Evolutionary conservation across 2,888 invertebrate genomes (phyloP).

Genomic region (Eledone cirrhosa): DNA sequence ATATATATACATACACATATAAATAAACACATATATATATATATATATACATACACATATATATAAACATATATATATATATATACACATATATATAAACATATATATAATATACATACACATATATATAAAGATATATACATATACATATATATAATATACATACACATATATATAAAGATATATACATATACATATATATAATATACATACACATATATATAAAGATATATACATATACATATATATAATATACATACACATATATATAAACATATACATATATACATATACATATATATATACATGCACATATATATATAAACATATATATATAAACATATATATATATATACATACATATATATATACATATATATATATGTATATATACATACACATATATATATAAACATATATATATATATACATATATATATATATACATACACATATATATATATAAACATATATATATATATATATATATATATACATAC

Average conservation of each 20-base stretch:
- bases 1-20: no score
- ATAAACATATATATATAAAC: neutral
- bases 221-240: conserved; percentile 7
- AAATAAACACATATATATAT: no score
- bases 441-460: neutral
- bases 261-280: neutral
- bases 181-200: no score
- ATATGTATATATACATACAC: conserved; percentile 7
- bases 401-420: neutral
- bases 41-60: neutral
- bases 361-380: conserved; percentile 3
- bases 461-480: conserved; percentile 7
- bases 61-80: neutral
- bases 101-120: neutral
- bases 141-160: no score
- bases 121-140: no score
- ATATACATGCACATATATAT: neutral
- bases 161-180: no score
- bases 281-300: neutral
- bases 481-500: neutral
- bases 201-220: no score
- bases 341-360: neutral
- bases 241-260: neutral
- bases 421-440: conserved; percentile 3
- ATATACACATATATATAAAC: neutral